Base-by-base conservation (phyloP, 2,888 invertebrate genomes). In the Cecidostiba fungosa region DNA sequence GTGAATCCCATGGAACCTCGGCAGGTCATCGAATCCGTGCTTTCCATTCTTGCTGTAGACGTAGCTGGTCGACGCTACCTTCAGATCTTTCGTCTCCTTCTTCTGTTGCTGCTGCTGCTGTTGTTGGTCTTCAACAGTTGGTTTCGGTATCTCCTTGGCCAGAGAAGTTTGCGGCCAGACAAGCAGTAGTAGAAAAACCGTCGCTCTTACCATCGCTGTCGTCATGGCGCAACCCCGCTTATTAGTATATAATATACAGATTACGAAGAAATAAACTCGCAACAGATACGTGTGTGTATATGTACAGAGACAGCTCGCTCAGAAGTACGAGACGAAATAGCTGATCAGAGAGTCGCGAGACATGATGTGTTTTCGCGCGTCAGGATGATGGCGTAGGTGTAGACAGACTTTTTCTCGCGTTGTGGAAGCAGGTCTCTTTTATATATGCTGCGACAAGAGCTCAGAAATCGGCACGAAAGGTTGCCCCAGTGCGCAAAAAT, bases 61-160 rank as follows among this genome's bases (percentile, higher is more conserved):
- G 84, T 89, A 90, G 23, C 89, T 88, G 14, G 89, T 88, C 16
- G 89, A 87, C 14, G 90, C 89, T 1, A 87, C 85, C 69, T 88
- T 89, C 74, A 88, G 66, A 32, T 89, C 89, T 26, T 87, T 87
- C 77, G 50, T 79, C 39, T 72, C 50, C n/a, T 43, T 81, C 26
- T 72, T 82, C 81, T 86, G 73, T 10, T 85, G 78, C 36, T 76
- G 76, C 59, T 82, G 73, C 29, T 82, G 79, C 14, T 50, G 19
- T 10, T 1, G 50, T 50, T 59, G 54, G 8, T 23, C 54, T 1
- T 59, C 54, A 23, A 23, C 54, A 5, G 6, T n/a, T 1, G 39
- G 16, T 19, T 76, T 72, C 6, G 78, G 54, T 23, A 74, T 78
- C 29, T 82, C 78, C 39, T 73, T 84, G 3, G 74, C 36, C n/a